A percentile compares a stretch with the other conserved stretches of the same genome.
Evolutionary conservation across 53 echinoderm and acorn worm species (phyloP).

Genomic region (Henricia sp.): DNA sequence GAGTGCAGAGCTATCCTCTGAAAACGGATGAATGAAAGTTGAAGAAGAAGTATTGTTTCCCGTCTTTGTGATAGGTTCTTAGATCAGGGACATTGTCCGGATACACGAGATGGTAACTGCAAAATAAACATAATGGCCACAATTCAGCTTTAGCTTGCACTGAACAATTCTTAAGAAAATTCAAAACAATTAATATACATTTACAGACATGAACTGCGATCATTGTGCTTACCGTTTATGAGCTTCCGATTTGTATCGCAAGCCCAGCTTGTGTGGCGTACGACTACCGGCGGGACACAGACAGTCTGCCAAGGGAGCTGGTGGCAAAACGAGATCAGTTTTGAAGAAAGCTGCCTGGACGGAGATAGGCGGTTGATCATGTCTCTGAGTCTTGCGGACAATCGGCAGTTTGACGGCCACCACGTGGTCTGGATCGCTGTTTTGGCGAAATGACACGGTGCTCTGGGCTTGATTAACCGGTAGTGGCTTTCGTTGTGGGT

Average conservation of each 20-base stretch:
- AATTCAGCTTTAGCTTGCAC: no score
- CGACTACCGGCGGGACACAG: slow-evolving; percentile 72
- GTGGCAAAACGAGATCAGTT: slow-evolving; percentile 71
- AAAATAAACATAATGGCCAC: no score
- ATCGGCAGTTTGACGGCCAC: slow-evolving; percentile 8
- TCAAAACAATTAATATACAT: no score
- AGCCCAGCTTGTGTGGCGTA: slow-evolving; percentile 84
- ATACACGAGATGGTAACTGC: slow-evolving; percentile 79
- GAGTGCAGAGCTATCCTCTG: slow-evolving; percentile 66
- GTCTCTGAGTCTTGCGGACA: neutral
- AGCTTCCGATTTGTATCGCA: slow-evolving; percentile 89
- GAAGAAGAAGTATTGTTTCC: slow-evolving; percentile 85
- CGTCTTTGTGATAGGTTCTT: slow-evolving; percentile 69
- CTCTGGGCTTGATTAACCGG: neutral
- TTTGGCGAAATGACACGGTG: neutral
- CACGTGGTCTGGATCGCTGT: neutral
- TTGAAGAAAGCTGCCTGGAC: slow-evolving; percentile 22
- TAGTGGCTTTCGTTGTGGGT: neutral
- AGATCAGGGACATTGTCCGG: slow-evolving; percentile 91
- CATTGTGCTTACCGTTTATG: slow-evolving; percentile 90
- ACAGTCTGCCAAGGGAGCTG: slow-evolving; percentile 83
- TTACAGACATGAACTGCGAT: no score
- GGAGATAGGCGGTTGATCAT: neutral
- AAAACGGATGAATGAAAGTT: slow-evolving; percentile 90
- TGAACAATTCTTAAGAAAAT: no score